These are phyloP conservation scores for Tenthredo amoena DNA, from an alignment of 2,888 invertebrate species.

Conservation along the genomic window DNA sequence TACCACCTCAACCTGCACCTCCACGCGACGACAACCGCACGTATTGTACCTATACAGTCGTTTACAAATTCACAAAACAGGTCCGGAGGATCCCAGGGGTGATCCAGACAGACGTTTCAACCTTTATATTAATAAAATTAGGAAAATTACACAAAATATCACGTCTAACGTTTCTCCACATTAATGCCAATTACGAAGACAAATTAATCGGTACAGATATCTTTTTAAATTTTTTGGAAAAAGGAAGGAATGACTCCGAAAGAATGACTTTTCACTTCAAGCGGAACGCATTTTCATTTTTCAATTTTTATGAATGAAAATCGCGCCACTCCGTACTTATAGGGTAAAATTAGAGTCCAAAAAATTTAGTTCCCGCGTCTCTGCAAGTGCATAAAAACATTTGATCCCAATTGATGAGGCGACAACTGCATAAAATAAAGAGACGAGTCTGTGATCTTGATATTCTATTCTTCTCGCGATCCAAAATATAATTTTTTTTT, in stretches of 20 bases:
- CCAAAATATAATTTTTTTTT: not conserved
- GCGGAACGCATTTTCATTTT: too few relatives aligned
- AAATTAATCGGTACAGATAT: not conserved
- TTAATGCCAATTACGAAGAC: not conserved
- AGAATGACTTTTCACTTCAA: too few relatives aligned
- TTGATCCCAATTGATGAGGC: not conserved
- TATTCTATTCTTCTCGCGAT: not conserved
- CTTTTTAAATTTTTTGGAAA: too few relatives aligned
- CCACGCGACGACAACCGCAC: constrained; percentile 31
- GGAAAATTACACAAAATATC: not conserved
- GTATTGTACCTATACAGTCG: constrained; percentile 33
- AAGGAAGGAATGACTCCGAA: too few relatives aligned
- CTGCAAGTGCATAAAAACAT: not conserved
- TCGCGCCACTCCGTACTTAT: too few relatives aligned
- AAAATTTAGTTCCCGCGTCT: not conserved
- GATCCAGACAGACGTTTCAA: not conserved
- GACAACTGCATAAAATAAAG: not conserved
- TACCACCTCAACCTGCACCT: constrained; percentile 12
- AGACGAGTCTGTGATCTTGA: not conserved
- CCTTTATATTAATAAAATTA: not conserved
- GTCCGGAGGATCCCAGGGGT: not conserved
- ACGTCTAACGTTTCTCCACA: not conserved
- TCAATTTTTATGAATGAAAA: too few relatives aligned
- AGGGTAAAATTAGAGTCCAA: too few relatives aligned
- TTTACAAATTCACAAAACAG: constrained; percentile 32